phyloP scores from a whole-genome alignment of 2,113 vertebrate species.

The Engystomops pustulosus region DNA sequence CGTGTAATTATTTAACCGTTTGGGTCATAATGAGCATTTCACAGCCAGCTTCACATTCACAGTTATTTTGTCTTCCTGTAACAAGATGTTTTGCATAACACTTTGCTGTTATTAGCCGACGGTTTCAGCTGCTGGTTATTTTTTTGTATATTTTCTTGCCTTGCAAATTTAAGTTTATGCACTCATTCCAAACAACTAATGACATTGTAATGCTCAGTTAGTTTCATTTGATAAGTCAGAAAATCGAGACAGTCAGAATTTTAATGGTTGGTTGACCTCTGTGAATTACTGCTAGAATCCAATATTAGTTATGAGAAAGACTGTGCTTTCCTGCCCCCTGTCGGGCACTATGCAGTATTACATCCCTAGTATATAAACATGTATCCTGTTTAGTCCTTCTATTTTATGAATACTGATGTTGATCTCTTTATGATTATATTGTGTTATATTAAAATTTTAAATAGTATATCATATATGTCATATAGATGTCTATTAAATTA shows the following conservation, averaged over 20 bases:
- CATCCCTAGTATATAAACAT: background rate
- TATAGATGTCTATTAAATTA: too few relatives aligned
- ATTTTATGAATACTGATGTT: background rate
- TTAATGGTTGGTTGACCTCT: constrained; percentile 50
- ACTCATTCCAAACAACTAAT: constrained; percentile 46
- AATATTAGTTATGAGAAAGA: background rate
- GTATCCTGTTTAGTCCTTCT: background rate
- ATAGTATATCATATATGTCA: too few relatives aligned
- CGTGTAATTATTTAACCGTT: background rate
- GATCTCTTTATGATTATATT: too few relatives aligned
- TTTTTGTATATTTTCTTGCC: constrained; percentile 26
- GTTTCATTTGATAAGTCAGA: constrained; percentile 52
- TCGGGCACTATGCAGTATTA: background rate
- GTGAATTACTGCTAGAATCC: constrained; percentile 28
- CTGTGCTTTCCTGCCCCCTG: constrained; percentile 46
- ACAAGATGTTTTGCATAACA: constrained; percentile 31
- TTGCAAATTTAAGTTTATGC: constrained; percentile 32
- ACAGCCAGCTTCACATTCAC: constrained; percentile 5
- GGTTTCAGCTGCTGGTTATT: constrained; percentile 28
- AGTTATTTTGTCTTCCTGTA: background rate
- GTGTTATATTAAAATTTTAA: too few relatives aligned
- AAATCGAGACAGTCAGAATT: constrained; percentile 41
- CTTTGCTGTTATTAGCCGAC: constrained; percentile 1
- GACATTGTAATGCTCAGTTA: constrained; percentile 54
- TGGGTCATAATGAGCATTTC: constrained; percentile 8